Conservation (phyloP, 2,888 invertebrate species). For the Agonopterix subpropinquella region DNA sequence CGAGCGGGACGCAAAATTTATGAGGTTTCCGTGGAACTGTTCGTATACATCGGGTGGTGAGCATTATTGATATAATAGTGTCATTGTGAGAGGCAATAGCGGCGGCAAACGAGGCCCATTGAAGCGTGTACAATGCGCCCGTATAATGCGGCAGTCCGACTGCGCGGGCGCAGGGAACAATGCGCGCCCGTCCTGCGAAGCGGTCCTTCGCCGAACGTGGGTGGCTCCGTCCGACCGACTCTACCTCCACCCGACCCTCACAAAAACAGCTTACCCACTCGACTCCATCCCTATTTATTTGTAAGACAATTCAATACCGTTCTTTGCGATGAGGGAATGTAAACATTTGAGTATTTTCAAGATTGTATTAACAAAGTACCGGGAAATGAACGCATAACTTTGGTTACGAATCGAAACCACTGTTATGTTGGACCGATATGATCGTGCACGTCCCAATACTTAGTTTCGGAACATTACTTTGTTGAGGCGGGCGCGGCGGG, state of each 20-base stretch:
- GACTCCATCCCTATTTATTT: conserved; percentile 24
- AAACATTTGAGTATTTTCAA: background rate
- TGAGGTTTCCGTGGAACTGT: conserved; percentile 56
- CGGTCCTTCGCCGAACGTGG: conserved; percentile 62
- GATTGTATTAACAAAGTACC: conserved; percentile 5
- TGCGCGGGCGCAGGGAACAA: conserved; percentile 55
- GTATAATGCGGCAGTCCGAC: conserved; percentile 60
- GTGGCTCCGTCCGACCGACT: conserved; percentile 32
- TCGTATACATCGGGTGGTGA: conserved; percentile 44
- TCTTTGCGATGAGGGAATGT: conserved; percentile 9
- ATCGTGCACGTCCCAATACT: conserved; percentile 25
- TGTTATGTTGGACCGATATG: conserved; percentile 32
- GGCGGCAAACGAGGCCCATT: conserved; percentile 66
- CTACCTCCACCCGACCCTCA: conserved; percentile 37
- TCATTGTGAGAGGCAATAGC: conserved; percentile 64
- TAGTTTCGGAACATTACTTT: conserved; percentile 38
- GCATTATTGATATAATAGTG: conserved; percentile 69
- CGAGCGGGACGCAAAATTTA: conserved; percentile 46
- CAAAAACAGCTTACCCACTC: conserved; percentile 23
- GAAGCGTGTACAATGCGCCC: conserved; percentile 71
- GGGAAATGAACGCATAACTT: conserved; percentile 19
- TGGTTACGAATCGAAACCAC: conserved; percentile 27
- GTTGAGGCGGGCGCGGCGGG: conserved; percentile 28
- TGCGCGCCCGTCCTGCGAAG: conserved; percentile 45
- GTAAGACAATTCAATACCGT: conserved; percentile 19